Percentiles rank a stretch among this genome's conserved stretches.
Evolutionary conservation across 30 jellyfish, hydroid and myxozoan species (phyloP).

Genomic region (Aurelia aurita complex sp. Pacific): DNA sequence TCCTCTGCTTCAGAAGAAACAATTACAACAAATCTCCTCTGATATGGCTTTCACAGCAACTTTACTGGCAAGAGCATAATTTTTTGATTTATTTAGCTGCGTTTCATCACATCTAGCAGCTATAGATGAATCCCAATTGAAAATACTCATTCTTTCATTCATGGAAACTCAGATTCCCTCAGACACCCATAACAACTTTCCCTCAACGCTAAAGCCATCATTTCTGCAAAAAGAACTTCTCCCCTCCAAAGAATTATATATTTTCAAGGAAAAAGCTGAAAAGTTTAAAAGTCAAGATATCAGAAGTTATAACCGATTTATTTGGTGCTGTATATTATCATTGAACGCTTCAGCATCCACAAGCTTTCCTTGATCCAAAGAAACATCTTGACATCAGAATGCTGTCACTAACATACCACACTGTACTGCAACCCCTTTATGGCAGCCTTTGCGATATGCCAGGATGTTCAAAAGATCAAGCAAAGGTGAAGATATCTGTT

Average conservation of each 20-base stretch:
- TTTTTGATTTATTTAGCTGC: too few relatives aligned
- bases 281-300: background rate
- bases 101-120: background rate
- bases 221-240: background rate
- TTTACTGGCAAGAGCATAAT: slow-evolving; percentile 1
- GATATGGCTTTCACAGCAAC: background rate
- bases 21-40: background rate
- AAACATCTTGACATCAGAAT: too few relatives aligned
- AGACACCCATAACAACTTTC: slow-evolving; percentile 10
- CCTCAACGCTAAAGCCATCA: background rate
- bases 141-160: background rate
- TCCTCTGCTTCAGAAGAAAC: slow-evolving; percentile 3
- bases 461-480: too few relatives aligned
- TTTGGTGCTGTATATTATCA: too few relatives aligned
- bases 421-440: too few relatives aligned
- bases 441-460: too few relatives aligned
- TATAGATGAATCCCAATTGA: slow-evolving; percentile 1
- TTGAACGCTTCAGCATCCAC: too few relatives aligned
- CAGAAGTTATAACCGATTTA: background rate
- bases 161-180: background rate
- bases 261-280: background rate
- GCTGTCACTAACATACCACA: too few relatives aligned
- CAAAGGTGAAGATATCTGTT: too few relatives aligned
- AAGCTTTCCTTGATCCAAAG: background rate
- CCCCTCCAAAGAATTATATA: slow-evolving; percentile 14